These are phyloP conservation scores for Centropyge bicolor DNA, from an alignment of 2,797 vertebrate genomes.

Conservation along the genomic window DNA sequence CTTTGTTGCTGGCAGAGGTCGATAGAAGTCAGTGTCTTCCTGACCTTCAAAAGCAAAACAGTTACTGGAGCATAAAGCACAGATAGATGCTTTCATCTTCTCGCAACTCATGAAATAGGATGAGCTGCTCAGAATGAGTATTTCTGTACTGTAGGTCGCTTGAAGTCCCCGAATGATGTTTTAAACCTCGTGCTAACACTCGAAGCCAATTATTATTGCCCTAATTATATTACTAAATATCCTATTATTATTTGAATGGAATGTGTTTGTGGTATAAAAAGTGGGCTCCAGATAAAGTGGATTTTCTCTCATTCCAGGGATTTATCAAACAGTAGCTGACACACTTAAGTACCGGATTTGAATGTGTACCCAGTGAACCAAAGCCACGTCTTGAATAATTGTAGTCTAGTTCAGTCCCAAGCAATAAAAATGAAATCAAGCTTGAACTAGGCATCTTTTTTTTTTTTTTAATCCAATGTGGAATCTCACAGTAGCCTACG, in stretches of 20 bases:
- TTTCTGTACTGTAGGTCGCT: no score
- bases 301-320: constrained; percentile 3
- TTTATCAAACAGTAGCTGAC: constrained; percentile 5
- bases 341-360: not conserved
- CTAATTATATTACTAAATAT: not conserved
- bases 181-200: not conserved
- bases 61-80: not conserved
- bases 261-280: not conserved
- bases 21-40: not conserved
- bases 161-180: not conserved
- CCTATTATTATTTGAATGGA: not conserved
- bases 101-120: not conserved
- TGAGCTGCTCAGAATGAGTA: not conserved
- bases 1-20: constrained; percentile 10
- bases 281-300: not conserved
- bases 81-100: not conserved
- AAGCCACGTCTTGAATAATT: not conserved
- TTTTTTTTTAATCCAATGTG: not conserved
- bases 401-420: no score
- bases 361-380: not conserved
- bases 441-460: not conserved
- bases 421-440: not conserved
- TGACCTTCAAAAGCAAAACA: not conserved
- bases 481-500: no score
- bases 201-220: not conserved